These are phyloP conservation scores for Acanthornis magna DNA, from an alignment of 2,797 vertebrate species.

Conservation along the genomic window DNA sequence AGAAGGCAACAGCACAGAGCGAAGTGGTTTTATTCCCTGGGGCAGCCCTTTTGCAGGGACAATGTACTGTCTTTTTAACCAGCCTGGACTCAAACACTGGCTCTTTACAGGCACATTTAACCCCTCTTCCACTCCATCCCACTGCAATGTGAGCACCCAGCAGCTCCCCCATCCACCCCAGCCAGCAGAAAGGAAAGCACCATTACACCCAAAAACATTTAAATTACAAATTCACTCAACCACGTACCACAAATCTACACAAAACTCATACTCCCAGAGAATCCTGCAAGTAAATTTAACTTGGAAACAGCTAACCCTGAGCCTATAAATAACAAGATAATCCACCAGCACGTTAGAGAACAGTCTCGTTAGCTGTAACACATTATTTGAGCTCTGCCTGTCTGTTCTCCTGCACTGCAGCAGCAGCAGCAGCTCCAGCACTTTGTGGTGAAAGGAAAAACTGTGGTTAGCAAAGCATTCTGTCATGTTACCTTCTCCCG, in stretches of 20 bases:
- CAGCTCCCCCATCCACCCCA: not conserved
- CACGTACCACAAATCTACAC: not conserved
- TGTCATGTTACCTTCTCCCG: not conserved
- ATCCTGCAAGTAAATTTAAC: not conserved
- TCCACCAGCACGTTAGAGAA: slow-evolving; percentile 30
- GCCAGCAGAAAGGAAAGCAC: not conserved
- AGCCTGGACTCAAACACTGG: not conserved
- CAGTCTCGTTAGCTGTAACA: slow-evolving; percentile 37
- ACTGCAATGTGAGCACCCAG: not conserved
- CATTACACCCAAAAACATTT: not conserved
- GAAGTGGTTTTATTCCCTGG: not conserved
- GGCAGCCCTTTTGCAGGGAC: not conserved
- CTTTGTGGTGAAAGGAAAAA: slow-evolving; percentile 7
- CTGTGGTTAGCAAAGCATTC: not conserved
- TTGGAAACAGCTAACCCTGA: not conserved
- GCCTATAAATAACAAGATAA: slow-evolving; percentile 19
- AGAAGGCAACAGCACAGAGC: not conserved
- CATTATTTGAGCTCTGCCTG: slow-evolving; percentile 19
- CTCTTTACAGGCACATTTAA: slow-evolving; percentile 7
- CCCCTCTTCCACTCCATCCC: not conserved
- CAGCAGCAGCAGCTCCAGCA: slow-evolving; percentile 72
- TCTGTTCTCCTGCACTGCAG: slow-evolving; percentile 75
- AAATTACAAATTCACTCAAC: slow-evolving; percentile 10
- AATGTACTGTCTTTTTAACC: slow-evolving; percentile 21
- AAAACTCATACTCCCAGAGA: not conserved